A percentile compares a stretch with the other conserved stretches of the same genome.
These are phyloP conservation scores for Oncopodura yosiiana DNA, from an alignment of 1,140 invertebrate species.

Conservation along the genomic window DNA sequence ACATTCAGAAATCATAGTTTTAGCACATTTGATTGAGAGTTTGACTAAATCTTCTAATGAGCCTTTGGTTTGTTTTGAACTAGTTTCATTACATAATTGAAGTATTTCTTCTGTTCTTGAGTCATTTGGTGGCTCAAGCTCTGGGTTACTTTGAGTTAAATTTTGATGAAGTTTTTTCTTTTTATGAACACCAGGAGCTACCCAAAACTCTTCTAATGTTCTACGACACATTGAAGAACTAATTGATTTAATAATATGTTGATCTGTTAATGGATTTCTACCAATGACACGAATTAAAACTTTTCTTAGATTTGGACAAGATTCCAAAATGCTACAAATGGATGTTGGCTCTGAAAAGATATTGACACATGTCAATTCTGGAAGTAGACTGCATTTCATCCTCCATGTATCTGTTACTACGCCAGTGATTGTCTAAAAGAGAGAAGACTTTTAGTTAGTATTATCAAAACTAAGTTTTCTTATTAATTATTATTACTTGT, in stretches of 20 bases:
- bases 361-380: constrained; percentile 8
- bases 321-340: constrained; percentile 7
- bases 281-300: constrained; percentile 16
- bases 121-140: background rate
- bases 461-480: background rate
- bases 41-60: constrained; percentile 14
- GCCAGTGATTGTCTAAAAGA: constrained; percentile 5
- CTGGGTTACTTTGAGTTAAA: background rate
- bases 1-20: constrained; percentile 1
- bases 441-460: background rate
- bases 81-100: background rate
- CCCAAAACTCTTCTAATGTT: constrained; percentile 22
- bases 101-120: background rate
- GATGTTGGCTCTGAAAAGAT: constrained; percentile 14
- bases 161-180: background rate
- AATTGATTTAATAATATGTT: constrained; percentile 12
- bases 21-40: constrained; percentile 2
- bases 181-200: constrained; percentile 17
- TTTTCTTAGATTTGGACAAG: constrained; percentile 14
- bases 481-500: no score
- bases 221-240: constrained; percentile 14
- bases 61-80: background rate
- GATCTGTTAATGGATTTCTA: constrained; percentile 1
- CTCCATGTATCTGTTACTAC: constrained; percentile 10
- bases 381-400: constrained; percentile 14